A percentile compares a stretch with the other conserved stretches of the same genome.
Evolutionary conservation across 2,888 invertebrate species (phyloP).

Genomic region (Camptogramma bilineatum): DNA sequence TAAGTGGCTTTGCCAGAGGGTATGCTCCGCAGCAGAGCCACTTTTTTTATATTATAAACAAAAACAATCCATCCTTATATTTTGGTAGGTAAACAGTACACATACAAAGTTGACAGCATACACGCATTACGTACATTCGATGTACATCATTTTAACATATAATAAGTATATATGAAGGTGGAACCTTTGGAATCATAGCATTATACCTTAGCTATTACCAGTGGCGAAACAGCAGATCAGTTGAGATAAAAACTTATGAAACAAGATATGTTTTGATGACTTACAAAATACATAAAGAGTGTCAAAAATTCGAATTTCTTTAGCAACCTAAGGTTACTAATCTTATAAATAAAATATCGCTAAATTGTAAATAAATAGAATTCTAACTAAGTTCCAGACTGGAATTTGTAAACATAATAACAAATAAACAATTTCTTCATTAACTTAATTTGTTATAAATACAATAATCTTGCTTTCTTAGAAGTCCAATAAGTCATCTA

Average conservation of each 20-base stretch:
- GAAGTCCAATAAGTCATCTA: slow-evolving; percentile 43
- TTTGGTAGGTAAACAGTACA: too few relatives aligned
- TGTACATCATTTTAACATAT: too few relatives aligned
- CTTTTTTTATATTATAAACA: too few relatives aligned
- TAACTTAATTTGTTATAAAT: neutral
- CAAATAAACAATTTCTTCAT: neutral
- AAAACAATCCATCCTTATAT: too few relatives aligned
- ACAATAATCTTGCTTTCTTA: too few relatives aligned
- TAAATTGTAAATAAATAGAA: slow-evolving; percentile 6
- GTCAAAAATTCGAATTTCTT: slow-evolving; percentile 13
- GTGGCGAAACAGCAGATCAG: slow-evolving; percentile 5
- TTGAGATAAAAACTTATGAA: slow-evolving; percentile 4
- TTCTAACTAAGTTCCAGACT: neutral
- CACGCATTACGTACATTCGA: too few relatives aligned
- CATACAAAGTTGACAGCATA: too few relatives aligned
- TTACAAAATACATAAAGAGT: slow-evolving; percentile 10
- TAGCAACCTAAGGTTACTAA: slow-evolving; percentile 7
- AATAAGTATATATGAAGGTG: too few relatives aligned
- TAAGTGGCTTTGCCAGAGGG: too few relatives aligned
- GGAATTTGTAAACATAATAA: neutral
- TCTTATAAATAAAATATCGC: neutral
- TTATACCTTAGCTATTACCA: neutral
- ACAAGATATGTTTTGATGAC: slow-evolving; percentile 16
- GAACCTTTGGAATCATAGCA: slow-evolving; percentile 16
- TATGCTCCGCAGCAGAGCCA: too few relatives aligned